Evolutionary conservation across 1,140 invertebrate species (phyloP).

Genomic region (Pseudoatta argentina): DNA sequence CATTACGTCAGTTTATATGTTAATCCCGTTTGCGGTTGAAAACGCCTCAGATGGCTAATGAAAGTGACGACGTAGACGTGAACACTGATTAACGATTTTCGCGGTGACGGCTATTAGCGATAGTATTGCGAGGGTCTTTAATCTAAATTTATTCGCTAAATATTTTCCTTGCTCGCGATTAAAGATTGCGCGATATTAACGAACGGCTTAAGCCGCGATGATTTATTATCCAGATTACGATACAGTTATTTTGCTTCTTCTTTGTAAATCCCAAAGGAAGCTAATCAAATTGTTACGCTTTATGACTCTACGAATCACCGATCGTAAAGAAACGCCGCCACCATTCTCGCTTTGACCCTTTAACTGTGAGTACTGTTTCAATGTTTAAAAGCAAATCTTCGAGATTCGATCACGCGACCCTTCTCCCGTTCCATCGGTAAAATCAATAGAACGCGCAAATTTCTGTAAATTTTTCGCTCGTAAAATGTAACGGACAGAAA

Average conservation of each 20-base stretch:
- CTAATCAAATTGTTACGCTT: conserved; percentile 63
- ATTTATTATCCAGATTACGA: conserved; percentile 54
- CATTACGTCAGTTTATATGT: conserved; percentile 35
- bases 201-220: conserved; percentile 41
- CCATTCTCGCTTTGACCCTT: conserved; percentile 51
- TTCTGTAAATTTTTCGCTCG: conserved; percentile 29
- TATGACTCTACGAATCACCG: conserved; percentile 32
- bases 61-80: conserved; percentile 37
- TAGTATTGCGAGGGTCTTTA: conserved; percentile 32
- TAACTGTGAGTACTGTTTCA: conserved; percentile 26
- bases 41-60: conserved; percentile 25
- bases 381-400: conserved; percentile 56
- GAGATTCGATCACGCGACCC: conserved; percentile 42
- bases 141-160: conserved; percentile 59
- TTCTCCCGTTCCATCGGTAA: neutral
- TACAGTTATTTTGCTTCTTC: neutral
- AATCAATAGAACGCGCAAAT: conserved; percentile 47
- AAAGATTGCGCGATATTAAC: conserved; percentile 51
- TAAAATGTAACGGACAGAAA: conserved; percentile 26
- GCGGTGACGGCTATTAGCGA: conserved; percentile 36
- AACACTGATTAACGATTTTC: conserved; percentile 54
- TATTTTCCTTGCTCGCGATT: conserved; percentile 38
- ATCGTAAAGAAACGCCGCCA: conserved; percentile 53
- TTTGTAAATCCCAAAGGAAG: conserved; percentile 51
- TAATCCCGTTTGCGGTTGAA: conserved; percentile 29